A percentile compares a stretch with the other conserved stretches of the same genome.
Evolutionary conservation across 2,113 vertebrate genomes (phyloP).

Genomic region (Coracopsis vasa): DNA sequence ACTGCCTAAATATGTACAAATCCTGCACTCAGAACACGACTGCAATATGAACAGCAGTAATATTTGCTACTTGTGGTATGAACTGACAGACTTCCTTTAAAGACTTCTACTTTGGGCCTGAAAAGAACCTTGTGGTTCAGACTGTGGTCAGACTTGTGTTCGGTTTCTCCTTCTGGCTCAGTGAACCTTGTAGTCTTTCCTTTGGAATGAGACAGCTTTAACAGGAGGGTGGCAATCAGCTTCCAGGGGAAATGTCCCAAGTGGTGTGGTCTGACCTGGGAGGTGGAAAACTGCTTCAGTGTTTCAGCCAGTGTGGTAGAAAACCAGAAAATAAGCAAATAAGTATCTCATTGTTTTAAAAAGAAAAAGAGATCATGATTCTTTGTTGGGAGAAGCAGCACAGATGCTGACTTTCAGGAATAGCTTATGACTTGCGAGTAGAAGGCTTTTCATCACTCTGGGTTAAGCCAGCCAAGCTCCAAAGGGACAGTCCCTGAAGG

Average conservation of each 20-base stretch:
- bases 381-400: not conserved
- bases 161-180: not conserved
- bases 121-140: not conserved
- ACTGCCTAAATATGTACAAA: not conserved
- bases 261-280: not conserved
- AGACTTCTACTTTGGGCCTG: not conserved
- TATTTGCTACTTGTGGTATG: not conserved
- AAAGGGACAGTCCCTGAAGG: not conserved
- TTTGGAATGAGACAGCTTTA: not conserved
- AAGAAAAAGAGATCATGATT: not conserved
- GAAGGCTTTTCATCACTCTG: not conserved
- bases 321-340: not conserved
- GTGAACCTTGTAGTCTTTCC: not conserved
- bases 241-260: not conserved
- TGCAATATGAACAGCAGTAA: not conserved
- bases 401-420: not conserved
- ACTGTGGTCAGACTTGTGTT: not conserved
- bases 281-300: not conserved
- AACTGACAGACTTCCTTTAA: not conserved
- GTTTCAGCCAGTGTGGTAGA: not conserved
- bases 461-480: not conserved
- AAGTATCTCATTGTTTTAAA: not conserved
- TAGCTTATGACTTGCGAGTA: not conserved
- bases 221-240: not conserved
- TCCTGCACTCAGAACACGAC: not conserved